Evolutionary conservation across 1,140 invertebrate genomes (phyloP).

Genomic region (Drosophila nannoptera): DNA sequence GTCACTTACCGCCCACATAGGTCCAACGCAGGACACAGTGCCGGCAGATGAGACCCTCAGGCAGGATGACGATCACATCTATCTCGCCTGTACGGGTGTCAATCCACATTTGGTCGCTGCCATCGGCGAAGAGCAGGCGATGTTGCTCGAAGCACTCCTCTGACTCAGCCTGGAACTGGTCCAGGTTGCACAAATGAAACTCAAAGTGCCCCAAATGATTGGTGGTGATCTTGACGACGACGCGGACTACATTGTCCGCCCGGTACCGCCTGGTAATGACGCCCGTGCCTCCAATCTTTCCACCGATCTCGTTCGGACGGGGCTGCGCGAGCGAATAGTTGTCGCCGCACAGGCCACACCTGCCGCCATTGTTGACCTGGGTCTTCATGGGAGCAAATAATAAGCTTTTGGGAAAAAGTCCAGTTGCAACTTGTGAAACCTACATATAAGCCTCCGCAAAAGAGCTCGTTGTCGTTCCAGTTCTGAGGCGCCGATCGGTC

Average conservation of each 20-base stretch:
- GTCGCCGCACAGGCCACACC: conserved; percentile 83
- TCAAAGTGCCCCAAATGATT: conserved; percentile 82
- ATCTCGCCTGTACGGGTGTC: conserved; percentile 63
- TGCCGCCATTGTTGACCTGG: conserved; percentile 79
- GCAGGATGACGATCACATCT: conserved; percentile 79
- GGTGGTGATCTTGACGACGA: conserved; percentile 80
- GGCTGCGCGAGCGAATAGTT: conserved; percentile 80
- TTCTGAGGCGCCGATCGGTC: conserved; percentile 81
- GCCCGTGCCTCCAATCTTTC: conserved; percentile 81
- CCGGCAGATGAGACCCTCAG: conserved; percentile 81
- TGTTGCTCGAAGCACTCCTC: conserved; percentile 83
- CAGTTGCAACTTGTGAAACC: conserved; percentile 40
- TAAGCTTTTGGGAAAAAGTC: neutral
- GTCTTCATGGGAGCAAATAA: conserved; percentile 27
- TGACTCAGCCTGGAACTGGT: conserved; percentile 78
- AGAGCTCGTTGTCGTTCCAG: conserved; percentile 84
- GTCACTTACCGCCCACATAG: conserved; percentile 80
- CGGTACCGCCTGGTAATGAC: conserved; percentile 80
- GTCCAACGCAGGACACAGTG: conserved; percentile 86
- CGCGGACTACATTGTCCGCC: conserved; percentile 68
- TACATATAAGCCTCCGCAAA: conserved; percentile 84
- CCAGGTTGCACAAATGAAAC: conserved; percentile 82
- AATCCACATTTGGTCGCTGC: conserved; percentile 67
- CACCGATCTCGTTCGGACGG: conserved; percentile 83
- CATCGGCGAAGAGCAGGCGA: conserved; percentile 80